Conservation (phyloP, 2,888 invertebrate species). For the Nowickia ferox region DNA sequence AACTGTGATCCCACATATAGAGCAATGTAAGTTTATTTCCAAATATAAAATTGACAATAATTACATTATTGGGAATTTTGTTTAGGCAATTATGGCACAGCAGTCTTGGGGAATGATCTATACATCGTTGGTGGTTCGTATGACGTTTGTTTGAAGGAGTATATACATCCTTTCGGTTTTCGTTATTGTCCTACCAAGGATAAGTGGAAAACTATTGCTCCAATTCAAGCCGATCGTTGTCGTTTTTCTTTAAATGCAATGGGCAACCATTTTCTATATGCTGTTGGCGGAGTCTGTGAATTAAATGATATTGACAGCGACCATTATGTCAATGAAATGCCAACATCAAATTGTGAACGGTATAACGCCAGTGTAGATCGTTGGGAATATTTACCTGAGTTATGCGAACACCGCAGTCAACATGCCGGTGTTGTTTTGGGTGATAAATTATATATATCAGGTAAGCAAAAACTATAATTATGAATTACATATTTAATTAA, state of each 20-base stretch:
- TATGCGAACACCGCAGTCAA: constrained; percentile 85
- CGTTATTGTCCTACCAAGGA: constrained; percentile 86
- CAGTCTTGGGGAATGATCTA: constrained; percentile 87
- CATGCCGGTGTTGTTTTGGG: constrained; percentile 84
- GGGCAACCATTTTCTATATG: constrained; percentile 84
- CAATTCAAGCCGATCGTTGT: constrained; percentile 87
- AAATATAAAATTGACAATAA: neutral
- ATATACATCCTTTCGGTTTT: constrained; percentile 89
- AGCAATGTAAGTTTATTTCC: constrained; percentile 84
- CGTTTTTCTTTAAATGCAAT: constrained; percentile 87
- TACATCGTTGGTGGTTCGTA: constrained; percentile 89
- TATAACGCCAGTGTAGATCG: constrained; percentile 85
- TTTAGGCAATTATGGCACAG: constrained; percentile 86
- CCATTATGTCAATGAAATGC: constrained; percentile 80
- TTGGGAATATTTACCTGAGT: constrained; percentile 85
- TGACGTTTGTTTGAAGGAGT: constrained; percentile 87
- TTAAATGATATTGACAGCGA: constrained; percentile 83
- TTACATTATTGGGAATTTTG: neutral
- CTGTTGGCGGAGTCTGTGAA: constrained; percentile 87
- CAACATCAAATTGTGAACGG: constrained; percentile 84
- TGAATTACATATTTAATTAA: neutral
- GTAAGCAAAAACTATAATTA: constrained; percentile 71
- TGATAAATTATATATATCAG: constrained; percentile 81
- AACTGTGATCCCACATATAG: constrained; percentile 89
- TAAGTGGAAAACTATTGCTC: constrained; percentile 88